A percentile compares a stretch with the other conserved stretches of the same genome.
These are phyloP conservation scores for Parnassius glacialis DNA, from an alignment of 2,888 invertebrate genomes.

Conservation along the genomic window DNA sequence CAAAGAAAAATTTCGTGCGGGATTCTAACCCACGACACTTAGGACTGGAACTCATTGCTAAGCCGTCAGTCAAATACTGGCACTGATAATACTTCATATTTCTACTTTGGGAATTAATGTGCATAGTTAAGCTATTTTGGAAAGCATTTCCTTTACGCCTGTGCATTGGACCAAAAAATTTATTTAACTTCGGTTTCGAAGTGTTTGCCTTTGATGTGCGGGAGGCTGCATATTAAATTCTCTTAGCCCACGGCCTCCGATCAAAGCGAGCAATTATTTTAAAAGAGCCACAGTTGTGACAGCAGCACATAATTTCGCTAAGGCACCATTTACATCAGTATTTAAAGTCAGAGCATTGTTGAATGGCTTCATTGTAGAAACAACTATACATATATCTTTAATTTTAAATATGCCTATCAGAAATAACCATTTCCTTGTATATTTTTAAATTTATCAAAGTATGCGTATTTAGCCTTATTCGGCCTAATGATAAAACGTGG, in stretches of 20 bases:
- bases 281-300: conserved; percentile 42
- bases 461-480: too few species aligned
- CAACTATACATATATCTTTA: not conserved
- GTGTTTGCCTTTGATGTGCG: conserved; percentile 56
- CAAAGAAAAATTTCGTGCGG: too few species aligned
- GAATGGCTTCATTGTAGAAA: conserved; percentile 7
- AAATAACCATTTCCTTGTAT: too few species aligned
- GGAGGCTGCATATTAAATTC: conserved; percentile 66
- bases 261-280: conserved; percentile 64
- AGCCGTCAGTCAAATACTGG: too few species aligned
- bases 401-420: too few species aligned
- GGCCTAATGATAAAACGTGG: too few species aligned
- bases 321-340: conserved; percentile 1
- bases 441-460: too few species aligned
- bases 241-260: conserved; percentile 53
- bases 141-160: conserved; percentile 27
- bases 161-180: conserved; percentile 31
- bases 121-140: not conserved
- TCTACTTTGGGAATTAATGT: not conserved
- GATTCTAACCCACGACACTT: too few species aligned
- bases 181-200: conserved; percentile 62
- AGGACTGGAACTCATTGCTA: too few species aligned
- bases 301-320: conserved; percentile 12
- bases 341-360: too few species aligned
- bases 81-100: too few species aligned